phyloP scores from a whole-genome alignment of 2,113 vertebrate genomes.

The Dicentrarchus labrax region DNA sequence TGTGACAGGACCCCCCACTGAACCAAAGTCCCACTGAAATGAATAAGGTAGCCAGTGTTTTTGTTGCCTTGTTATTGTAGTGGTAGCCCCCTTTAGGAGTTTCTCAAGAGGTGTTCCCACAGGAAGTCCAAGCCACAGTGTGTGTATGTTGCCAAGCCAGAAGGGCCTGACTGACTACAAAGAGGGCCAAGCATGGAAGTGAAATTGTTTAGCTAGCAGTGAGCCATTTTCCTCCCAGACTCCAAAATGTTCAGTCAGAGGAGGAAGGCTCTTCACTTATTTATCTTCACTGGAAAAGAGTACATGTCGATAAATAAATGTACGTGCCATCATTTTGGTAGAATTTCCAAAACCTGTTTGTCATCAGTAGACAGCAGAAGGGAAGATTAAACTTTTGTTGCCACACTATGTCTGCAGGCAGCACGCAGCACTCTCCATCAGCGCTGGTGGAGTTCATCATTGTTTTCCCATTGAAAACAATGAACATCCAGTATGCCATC shows the following conservation, averaged over 20 bases:
- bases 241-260: slow-evolving; percentile 7
- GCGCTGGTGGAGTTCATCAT: slow-evolving; percentile 41
- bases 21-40: slow-evolving; percentile 6
- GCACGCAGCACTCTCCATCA: slow-evolving; percentile 21
- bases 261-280: slow-evolving; percentile 23
- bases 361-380: slow-evolving; percentile 38
- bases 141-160: slow-evolving; percentile 19
- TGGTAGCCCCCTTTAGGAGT: neutral
- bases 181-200: slow-evolving; percentile 24
- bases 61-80: slow-evolving; percentile 24
- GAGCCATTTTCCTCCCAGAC: slow-evolving; percentile 7
- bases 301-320: slow-evolving; percentile 28
- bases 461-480: slow-evolving; percentile 50
- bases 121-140: slow-evolving; percentile 37
- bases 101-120: slow-evolving; percentile 38
- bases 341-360: slow-evolving; percentile 27
- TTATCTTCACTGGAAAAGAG: slow-evolving; percentile 14
- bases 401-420: slow-evolving; percentile 39
- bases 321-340: slow-evolving; percentile 11
- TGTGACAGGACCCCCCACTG: neutral
- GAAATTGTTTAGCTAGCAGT: slow-evolving; percentile 16
- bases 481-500: slow-evolving; percentile 53
- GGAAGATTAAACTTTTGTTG: slow-evolving; percentile 35
- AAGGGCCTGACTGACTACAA: slow-evolving; percentile 8
- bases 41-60: slow-evolving; percentile 30